phyloP scores from a whole-genome alignment of 2,888 invertebrate genomes.

The Eilema depressum region DNA sequence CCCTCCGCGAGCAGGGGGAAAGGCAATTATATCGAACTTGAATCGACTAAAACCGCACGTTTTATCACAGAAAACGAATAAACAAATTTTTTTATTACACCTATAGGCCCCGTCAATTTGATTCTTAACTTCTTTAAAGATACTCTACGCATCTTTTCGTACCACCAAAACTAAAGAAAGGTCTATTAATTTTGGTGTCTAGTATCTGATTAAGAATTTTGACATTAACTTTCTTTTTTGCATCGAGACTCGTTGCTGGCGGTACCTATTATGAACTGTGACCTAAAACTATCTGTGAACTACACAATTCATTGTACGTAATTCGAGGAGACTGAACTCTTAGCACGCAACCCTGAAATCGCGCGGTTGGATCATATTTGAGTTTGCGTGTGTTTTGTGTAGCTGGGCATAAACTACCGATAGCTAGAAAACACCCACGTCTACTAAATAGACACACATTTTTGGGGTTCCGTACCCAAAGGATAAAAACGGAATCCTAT shows the following conservation, averaged over 20 bases:
- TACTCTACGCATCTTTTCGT: too few species aligned
- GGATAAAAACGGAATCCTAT: too few species aligned
- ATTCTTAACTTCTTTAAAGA: too few species aligned
- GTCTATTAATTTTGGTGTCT: not conserved
- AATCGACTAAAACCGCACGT: too few species aligned
- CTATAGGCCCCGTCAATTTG: too few species aligned
- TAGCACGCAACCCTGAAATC: conserved; percentile 3
- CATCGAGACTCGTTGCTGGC: not conserved
- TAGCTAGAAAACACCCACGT: not conserved
- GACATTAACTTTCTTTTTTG: not conserved
- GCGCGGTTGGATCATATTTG: not conserved
- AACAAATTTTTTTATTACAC: too few species aligned
- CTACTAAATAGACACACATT: conserved; percentile 7
- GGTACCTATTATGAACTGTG: not conserved
- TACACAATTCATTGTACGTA: not conserved
- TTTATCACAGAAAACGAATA: too few species aligned
- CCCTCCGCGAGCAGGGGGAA: too few species aligned
- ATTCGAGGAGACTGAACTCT: not conserved
- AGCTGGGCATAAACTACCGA: conserved; percentile 1
- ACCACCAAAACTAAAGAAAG: too few species aligned
- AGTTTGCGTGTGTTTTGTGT: not conserved
- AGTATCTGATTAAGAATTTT: too few species aligned
- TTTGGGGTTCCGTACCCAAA: not conserved
- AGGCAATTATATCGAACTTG: too few species aligned
- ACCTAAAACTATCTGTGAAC: conserved; percentile 1